Evolutionary conservation across 2,888 invertebrate species (phyloP).

Genomic region (Hirtodrosophila trivittata): DNA sequence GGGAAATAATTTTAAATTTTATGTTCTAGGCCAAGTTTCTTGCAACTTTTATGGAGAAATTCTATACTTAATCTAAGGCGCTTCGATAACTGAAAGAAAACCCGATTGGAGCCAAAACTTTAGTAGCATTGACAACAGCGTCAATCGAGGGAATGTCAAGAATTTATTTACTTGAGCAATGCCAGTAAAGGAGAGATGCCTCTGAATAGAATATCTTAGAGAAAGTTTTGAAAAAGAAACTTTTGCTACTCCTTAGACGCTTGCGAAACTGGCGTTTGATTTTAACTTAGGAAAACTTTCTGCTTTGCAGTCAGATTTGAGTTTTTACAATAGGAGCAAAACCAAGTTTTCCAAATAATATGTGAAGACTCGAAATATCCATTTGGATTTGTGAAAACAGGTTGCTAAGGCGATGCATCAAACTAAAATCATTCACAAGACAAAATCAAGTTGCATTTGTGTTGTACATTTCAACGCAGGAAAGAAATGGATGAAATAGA

Average conservation of each 20-base stretch:
- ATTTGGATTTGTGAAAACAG: constrained; percentile 12
- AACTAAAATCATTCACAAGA: too few species aligned
- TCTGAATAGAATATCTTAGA: constrained; percentile 16
- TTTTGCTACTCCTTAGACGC: constrained; percentile 20
- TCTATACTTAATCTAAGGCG: not conserved
- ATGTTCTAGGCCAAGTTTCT: too few species aligned
- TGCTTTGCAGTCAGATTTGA: constrained; percentile 18
- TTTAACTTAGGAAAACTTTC: constrained; percentile 28
- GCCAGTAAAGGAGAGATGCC: constrained; percentile 8
- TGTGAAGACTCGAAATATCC: constrained; percentile 5
- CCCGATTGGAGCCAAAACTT: not conserved
- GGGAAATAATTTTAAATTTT: too few species aligned
- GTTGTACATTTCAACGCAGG: too few species aligned
- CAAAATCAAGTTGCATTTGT: too few species aligned
- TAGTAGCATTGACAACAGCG: not conserved
- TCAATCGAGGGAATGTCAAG: not conserved
- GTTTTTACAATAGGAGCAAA: constrained; percentile 5
- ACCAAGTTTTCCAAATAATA: constrained; percentile 6
- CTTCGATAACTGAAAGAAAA: not conserved
- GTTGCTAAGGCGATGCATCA: too few species aligned
- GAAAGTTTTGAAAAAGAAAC: constrained; percentile 19
- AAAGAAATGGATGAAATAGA: too few species aligned
- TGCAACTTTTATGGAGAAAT: too few species aligned
- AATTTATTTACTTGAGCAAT: constrained; percentile 17
- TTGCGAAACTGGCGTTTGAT: constrained; percentile 23